These are phyloP conservation scores for Andrena praecox DNA, from an alignment of 2,888 invertebrate species.

Conservation along the genomic window DNA sequence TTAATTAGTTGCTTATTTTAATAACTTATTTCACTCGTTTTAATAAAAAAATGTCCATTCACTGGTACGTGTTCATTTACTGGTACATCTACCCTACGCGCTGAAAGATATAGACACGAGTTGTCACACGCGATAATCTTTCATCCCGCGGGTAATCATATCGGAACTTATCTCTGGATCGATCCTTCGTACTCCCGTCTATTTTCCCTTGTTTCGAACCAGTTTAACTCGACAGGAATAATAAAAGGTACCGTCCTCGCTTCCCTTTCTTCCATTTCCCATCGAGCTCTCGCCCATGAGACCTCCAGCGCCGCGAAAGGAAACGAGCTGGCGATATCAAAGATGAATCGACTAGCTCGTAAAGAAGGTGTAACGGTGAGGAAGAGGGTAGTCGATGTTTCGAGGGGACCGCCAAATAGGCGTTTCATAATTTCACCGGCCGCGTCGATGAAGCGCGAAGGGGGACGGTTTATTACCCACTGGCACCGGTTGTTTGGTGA, in stretches of 20 bases:
- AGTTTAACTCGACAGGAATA: not conserved
- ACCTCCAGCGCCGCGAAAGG: not conserved
- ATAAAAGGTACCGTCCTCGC: not conserved
- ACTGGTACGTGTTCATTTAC: too few relatives aligned
- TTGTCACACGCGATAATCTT: not conserved
- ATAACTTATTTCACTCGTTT: too few relatives aligned
- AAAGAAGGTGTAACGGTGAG: slow-evolving; percentile 33
- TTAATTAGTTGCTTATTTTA: too few relatives aligned
- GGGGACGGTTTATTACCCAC: slow-evolving; percentile 70
- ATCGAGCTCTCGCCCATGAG: not conserved
- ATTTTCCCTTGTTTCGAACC: not conserved
- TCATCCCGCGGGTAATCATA: not conserved
- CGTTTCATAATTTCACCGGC: slow-evolving; percentile 57
- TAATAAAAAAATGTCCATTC: too few relatives aligned
- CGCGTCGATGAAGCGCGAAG: slow-evolving; percentile 52
- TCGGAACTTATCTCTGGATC: not conserved
- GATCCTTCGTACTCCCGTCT: not conserved
- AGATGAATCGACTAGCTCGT: slow-evolving; percentile 54
- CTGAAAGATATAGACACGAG: not conserved
- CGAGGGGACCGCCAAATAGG: slow-evolving; percentile 41
- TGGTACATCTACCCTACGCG: too few relatives aligned
- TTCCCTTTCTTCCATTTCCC: not conserved
- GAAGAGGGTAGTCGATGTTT: slow-evolving; percentile 35
- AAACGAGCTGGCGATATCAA: slow-evolving; percentile 37
- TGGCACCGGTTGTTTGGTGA: slow-evolving; percentile 54